A percentile compares a stretch with the other conserved stretches of the same genome.
These are phyloP conservation scores for Cephus runcator DNA, from an alignment of 2,888 invertebrate genomes.

Conservation along the genomic window DNA sequence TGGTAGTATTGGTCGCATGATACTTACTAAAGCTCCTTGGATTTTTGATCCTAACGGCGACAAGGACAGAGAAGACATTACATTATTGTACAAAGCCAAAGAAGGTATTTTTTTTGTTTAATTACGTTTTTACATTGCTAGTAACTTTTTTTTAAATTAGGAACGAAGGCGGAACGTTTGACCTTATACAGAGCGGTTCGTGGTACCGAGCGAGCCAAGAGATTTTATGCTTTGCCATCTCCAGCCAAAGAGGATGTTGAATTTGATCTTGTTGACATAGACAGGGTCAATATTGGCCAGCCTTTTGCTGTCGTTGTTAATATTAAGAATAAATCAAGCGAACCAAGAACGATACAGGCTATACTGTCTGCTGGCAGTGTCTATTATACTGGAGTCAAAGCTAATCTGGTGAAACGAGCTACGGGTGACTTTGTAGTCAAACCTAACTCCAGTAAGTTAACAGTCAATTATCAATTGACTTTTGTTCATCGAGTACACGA, in stretches of 20 bases:
- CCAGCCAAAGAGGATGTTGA: conserved; percentile 71
- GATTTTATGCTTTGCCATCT: conserved; percentile 73
- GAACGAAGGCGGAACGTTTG: conserved; percentile 77
- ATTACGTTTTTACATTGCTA: background rate
- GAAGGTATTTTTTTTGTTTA: conserved; percentile 68
- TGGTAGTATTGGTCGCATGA: conserved; percentile 77
- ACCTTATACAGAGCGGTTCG: conserved; percentile 81
- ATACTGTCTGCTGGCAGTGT: conserved; percentile 76
- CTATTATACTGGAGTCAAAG: conserved; percentile 82
- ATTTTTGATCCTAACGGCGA: conserved; percentile 79
- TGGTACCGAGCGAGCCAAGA: conserved; percentile 74
- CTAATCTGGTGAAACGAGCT: conserved; percentile 76
- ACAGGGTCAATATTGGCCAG: conserved; percentile 77
- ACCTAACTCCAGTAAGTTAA: conserved; percentile 72
- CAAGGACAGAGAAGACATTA: conserved; percentile 78
- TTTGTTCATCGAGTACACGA: background rate
- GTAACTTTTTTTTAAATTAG: conserved; percentile 44
- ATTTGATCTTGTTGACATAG: conserved; percentile 75
- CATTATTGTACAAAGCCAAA: conserved; percentile 75
- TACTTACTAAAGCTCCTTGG: conserved; percentile 80
- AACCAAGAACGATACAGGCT: conserved; percentile 74
- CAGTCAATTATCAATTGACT: background rate
- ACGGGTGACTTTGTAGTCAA: conserved; percentile 74
- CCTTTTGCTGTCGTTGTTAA: conserved; percentile 75
- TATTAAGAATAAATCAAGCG: conserved; percentile 72